A percentile compares a stretch with the other conserved stretches of the same genome.
Evolutionary conservation across 2,797 vertebrate genomes (phyloP).

Genomic region (Aldrovandia affinis): DNA sequence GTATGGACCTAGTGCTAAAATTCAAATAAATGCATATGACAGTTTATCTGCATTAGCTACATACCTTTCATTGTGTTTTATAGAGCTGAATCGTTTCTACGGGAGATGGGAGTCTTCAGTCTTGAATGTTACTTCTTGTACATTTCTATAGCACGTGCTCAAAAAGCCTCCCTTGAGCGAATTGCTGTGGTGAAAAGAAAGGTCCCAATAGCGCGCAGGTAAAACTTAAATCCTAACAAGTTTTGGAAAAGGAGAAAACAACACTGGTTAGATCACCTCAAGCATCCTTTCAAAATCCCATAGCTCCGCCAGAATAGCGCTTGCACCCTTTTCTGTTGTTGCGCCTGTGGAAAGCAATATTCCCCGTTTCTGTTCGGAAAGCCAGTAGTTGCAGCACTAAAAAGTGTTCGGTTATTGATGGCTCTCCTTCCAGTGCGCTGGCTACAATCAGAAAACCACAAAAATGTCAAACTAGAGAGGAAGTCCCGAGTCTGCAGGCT

Average conservation of each 20-base stretch:
- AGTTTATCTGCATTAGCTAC: slow-evolving; percentile 21
- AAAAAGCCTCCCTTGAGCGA: slow-evolving; percentile 17
- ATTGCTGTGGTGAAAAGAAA: background rate
- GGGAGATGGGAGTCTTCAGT: slow-evolving; percentile 63
- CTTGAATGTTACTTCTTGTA: slow-evolving; percentile 63
- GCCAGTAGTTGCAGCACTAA: slow-evolving; percentile 31
- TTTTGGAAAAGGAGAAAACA: background rate
- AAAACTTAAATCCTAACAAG: slow-evolving; percentile 13
- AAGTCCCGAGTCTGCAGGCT: slow-evolving; percentile 61
- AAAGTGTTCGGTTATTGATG: slow-evolving; percentile 59
- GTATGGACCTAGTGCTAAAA: background rate
- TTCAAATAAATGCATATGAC: background rate
- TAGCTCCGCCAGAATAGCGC: slow-evolving; percentile 36
- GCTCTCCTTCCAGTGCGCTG: slow-evolving; percentile 44
- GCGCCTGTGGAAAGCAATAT: slow-evolving; percentile 19
- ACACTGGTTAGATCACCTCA: slow-evolving; percentile 38
- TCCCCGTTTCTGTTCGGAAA: slow-evolving; percentile 6
- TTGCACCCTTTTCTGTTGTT: slow-evolving; percentile 1
- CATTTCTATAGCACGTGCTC: slow-evolving; percentile 63
- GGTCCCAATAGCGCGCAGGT: slow-evolving; percentile 5
- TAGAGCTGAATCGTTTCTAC: slow-evolving; percentile 56
- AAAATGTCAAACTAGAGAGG: slow-evolving; percentile 63
- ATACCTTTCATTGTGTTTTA: slow-evolving; percentile 77
- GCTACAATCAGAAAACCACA: slow-evolving; percentile 53
- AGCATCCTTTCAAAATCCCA: slow-evolving; percentile 60